Evolutionary conservation across 2,888 invertebrate species (phyloP).

Genomic region (Busseola fusca): DNA sequence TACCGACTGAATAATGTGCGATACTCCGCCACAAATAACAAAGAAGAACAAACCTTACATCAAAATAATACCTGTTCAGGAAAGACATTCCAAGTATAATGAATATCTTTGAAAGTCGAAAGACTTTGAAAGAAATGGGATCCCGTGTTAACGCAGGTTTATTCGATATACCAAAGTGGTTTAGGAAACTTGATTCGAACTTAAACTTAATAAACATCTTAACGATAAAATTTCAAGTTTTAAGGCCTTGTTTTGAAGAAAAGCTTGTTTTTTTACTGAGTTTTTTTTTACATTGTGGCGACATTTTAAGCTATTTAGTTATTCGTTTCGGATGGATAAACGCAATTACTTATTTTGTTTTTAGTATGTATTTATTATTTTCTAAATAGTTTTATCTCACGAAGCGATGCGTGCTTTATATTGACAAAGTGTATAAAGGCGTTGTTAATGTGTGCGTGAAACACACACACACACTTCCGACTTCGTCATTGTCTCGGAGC

Average conservation of each 20-base stretch:
- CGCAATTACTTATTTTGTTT: background rate
- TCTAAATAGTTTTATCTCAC: no score
- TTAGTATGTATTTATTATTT: background rate
- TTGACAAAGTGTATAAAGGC: no score
- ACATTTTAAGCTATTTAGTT: slow-evolving; percentile 31
- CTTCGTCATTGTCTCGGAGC: background rate
- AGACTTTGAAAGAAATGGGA: no score
- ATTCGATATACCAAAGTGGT: slow-evolving; percentile 40
- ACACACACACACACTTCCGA: no score
- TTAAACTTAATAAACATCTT: slow-evolving; percentile 46
- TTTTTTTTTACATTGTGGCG: slow-evolving; percentile 8
- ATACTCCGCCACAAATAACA: slow-evolving; percentile 20
- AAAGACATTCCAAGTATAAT: slow-evolving; percentile 21
- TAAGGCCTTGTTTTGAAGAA: slow-evolving; percentile 38
- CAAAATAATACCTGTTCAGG: slow-evolving; percentile 22
- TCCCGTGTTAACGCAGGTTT: slow-evolving; percentile 11
- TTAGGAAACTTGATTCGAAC: slow-evolving; percentile 41
- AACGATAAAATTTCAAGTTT: slow-evolving; percentile 42
- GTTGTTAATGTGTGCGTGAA: no score
- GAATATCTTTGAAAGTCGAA: slow-evolving; percentile 14
- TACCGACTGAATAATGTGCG: slow-evolving; percentile 8
- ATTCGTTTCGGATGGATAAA: slow-evolving; percentile 5
- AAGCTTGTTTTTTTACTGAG: slow-evolving; percentile 7
- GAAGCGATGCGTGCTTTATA: no score
- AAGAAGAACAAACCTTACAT: slow-evolving; percentile 35